Evolutionary conservation across 2,797 vertebrate genomes (phyloP).

Genomic region (Pangasius macronema): DNA sequence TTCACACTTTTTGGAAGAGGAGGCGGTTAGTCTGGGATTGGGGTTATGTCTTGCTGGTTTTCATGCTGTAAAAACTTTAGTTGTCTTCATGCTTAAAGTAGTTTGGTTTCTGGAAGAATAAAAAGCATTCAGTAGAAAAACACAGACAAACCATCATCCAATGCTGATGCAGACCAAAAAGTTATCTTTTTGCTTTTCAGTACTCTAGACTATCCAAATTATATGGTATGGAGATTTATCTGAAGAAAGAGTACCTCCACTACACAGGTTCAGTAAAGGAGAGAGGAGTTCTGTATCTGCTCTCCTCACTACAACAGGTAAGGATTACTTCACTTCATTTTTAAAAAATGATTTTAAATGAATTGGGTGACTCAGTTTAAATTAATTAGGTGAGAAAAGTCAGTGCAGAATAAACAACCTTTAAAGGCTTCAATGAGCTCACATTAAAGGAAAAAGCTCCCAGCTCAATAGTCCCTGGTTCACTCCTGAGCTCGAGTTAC

Average conservation of each 20-base stretch:
- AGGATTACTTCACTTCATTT: background rate
- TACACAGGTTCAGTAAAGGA: slow-evolving; percentile 91
- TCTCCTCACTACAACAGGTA: slow-evolving; percentile 84
- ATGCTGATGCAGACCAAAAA: background rate
- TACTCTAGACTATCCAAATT: slow-evolving; percentile 91
- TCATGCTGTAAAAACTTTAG: background rate
- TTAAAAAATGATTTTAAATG: background rate
- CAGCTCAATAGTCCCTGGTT: background rate
- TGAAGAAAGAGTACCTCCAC: slow-evolving; percentile 91
- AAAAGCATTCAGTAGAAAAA: slow-evolving; percentile 29
- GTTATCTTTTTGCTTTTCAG: slow-evolving; percentile 64
- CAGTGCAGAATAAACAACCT: background rate
- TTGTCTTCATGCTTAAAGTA: background rate
- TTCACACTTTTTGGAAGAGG: background rate
- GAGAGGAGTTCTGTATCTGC: slow-evolving; percentile 83
- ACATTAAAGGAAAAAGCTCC: background rate
- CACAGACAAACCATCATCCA: background rate
- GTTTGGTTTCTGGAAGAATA: slow-evolving; percentile 35
- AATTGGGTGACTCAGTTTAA: background rate
- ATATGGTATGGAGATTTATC: slow-evolving; percentile 86
- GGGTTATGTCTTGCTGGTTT: slow-evolving; percentile 16
- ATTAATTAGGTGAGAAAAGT: background rate
- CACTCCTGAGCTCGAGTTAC: background rate
- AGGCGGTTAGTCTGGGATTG: background rate
- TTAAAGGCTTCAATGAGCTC: background rate